Evolutionary conservation across 2,888 invertebrate species (phyloP), one percentile per base, ranked within the genome.

Genomic region (Thecophora atra): DNA sequence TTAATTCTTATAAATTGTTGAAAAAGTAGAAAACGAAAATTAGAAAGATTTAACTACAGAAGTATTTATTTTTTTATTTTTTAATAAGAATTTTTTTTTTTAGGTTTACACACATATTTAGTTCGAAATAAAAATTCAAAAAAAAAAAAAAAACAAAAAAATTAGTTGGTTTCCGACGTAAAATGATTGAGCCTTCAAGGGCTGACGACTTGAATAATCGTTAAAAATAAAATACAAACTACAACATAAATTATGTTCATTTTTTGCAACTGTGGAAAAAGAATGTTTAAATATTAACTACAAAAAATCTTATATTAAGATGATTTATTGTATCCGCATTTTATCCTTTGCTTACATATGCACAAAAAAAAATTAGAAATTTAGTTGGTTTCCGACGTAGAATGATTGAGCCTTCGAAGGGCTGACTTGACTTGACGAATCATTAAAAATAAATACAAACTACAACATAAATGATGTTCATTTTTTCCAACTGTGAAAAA

Each of bases 21-120:
- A 51, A 63, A 51, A 70, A 60, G 47, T 54, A 51, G 19, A 70
- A 70, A 52, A 62, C 71, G 66, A 66, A n/a, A n/a, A n/a, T n/a
- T n/a, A n/a, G n/a, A n/a, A n/a, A n/a, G 6, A 71, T 60, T 66
- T 71, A 71, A 58, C 66, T 71, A 71, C 66, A 71, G 60, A 71
- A 54, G 58, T 65, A 56, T 17, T 30, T 44, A n/a, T 37, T 37
- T 8, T 37, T 37, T 37, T 8, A 37, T 37, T 8, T 37, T 37
- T 37, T 37, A 37, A 30, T 30, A 30, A n/a, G n/a, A n/a, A n/a
- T n/a, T 30, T 30, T 30, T 30, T 4, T 37, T 37, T 37, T 37
- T 8, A 37, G 37, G 11, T 2, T 37, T 37, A 11, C 11, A 8
- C 37, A 37, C 37, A 37, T 37, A 8, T 37, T 37, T 2, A 37